Base-by-base conservation (phyloP, 2,797 vertebrate genomes). In the Mareca penelope region DNA sequence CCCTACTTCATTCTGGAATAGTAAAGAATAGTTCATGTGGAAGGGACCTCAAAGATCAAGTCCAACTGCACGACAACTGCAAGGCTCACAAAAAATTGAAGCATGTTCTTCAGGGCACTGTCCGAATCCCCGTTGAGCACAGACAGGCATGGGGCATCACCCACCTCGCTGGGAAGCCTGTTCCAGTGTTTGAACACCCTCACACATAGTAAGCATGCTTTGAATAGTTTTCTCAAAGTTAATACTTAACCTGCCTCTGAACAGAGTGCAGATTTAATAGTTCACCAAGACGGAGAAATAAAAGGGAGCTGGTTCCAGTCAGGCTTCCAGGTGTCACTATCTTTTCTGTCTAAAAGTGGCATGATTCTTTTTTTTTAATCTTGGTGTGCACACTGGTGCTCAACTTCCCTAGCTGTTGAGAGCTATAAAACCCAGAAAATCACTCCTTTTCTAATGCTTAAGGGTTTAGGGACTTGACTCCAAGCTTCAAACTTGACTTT, bases 401-500 rank as follows among this genome's bases (percentile, higher is more conserved):
- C 22, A 59, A 1, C 9, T 78, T 78, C 2, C 21, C 15, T 31
- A 24, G 2, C 22, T 56, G 15, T 17, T 14, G 28, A 64, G 24
- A 37, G 50, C 21, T 14, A 35, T 78, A 28, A 56, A 64, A 83
- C 26, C 12, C 4, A 13, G 15, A 78, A 59, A 21, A 46, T 80
- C 2, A 18, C 0, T 9, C 31, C 18, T 61, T 65, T 33, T 29
- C 22, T 2, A 12, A 5, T 15, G 4, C 6, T 7, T 44, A 6
- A 81, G 50, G 10, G n/a, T 35, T 65, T 65, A 44, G 7, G 8
- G 52, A 23, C 19, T 76, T 73, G 8, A 18, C 24, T 12, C 1
- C 10, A 56, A 42, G 9, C 7, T 4, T 50, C 23, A 2, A 14
- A 24, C 23, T 50, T 14, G 23, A 50, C 48, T 89, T 87, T 80